phyloP scores from a whole-genome alignment of 2,113 vertebrate genomes.

The Chionomys nivalis region DNA sequence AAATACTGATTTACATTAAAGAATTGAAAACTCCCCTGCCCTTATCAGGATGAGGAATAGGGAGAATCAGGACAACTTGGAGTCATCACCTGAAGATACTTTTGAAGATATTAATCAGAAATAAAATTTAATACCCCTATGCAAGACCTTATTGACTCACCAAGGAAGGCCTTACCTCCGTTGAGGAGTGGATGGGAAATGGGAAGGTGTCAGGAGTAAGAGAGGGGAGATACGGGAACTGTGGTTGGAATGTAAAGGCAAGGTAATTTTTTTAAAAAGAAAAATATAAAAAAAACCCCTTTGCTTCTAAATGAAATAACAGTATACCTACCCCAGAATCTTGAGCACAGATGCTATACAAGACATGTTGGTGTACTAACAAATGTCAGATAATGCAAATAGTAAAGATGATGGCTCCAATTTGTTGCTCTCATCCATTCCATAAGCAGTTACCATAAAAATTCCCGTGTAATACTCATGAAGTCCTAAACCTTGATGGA shows the following conservation, averaged over 20 bases:
- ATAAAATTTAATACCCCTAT: neutral
- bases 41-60: neutral
- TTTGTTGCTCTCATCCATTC: neutral
- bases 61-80: neutral
- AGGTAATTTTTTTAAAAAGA: too few relatives aligned
- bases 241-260: too few relatives aligned
- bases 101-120: neutral
- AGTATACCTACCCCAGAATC: neutral
- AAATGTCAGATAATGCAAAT: neutral
- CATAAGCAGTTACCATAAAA: neutral
- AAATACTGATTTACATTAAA: neutral
- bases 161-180: too few relatives aligned
- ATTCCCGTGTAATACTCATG: neutral
- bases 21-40: neutral
- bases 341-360: neutral
- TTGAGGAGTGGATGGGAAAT: too few relatives aligned
- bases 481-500: neutral
- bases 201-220: too few relatives aligned
- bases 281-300: neutral
- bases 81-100: neutral
- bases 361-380: neutral
- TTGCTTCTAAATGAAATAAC: neutral
- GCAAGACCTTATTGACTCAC: too few relatives aligned
- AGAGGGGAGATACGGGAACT: too few relatives aligned
- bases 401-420: neutral